phyloP scores from a whole-genome alignment of 2,797 vertebrate genomes.

The Oophaga sylvatica region DNA sequence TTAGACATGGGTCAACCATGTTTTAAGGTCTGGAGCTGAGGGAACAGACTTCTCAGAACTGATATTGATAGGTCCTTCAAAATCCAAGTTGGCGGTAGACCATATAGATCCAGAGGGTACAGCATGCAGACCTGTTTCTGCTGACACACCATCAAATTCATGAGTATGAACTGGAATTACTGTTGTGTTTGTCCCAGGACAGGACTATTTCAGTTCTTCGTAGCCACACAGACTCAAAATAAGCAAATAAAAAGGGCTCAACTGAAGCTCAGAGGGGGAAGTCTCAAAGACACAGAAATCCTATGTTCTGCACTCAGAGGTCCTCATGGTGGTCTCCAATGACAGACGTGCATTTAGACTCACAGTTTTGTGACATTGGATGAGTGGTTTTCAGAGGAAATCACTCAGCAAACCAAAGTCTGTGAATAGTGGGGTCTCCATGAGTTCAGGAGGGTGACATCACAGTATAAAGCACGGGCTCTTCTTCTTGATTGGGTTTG shows the following conservation, averaged over 20 bases:
- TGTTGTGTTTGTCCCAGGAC: not conserved
- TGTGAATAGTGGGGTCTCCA: not conserved
- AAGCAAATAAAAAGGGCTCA: not conserved
- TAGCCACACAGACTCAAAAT: not conserved
- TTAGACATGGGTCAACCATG: not conserved
- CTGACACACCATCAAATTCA: not conserved
- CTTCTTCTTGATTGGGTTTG: constrained; percentile 72
- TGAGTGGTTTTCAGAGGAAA: not conserved
- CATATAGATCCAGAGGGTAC: not conserved
- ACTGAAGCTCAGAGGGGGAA: not conserved
- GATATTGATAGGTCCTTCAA: not conserved
- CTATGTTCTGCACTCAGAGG: not conserved
- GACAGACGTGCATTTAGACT: not conserved
- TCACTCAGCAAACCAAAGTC: not conserved
- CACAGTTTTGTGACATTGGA: not conserved
- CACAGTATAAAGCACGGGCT: constrained; percentile 86
- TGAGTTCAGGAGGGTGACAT: constrained; percentile 45
- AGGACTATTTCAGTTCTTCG: not conserved
- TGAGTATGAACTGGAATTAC: not conserved
- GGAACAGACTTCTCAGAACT: not conserved
- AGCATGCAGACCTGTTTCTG: no score
- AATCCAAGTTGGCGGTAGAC: not conserved
- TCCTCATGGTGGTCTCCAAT: not conserved
- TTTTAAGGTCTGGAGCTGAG: not conserved
- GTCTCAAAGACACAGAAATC: not conserved